phyloP scores from a whole-genome alignment of 2,797 vertebrate species.

The Fistularia commersonii region DNA sequence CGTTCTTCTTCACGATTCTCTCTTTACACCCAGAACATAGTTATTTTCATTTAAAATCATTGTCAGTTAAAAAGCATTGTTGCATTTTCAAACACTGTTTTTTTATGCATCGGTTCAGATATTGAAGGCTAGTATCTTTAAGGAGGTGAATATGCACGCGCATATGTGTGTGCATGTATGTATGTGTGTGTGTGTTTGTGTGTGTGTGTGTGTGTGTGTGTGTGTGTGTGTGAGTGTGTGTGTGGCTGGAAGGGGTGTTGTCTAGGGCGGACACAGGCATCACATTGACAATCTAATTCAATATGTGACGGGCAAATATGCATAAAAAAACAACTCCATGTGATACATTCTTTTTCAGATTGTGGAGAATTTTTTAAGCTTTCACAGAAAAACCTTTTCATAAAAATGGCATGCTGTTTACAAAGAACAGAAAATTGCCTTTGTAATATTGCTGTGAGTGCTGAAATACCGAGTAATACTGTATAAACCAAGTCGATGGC shows the following conservation, averaged over 20 bases:
- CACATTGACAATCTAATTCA: conserved; percentile 46
- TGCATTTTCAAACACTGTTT: conserved; percentile 21
- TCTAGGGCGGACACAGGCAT: conserved; percentile 67
- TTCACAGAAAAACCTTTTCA: conserved; percentile 16
- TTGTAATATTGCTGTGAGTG: conserved; percentile 26
- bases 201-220: conserved; percentile 20
- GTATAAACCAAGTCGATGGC: conserved; percentile 25
- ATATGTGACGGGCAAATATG: conserved; percentile 34
- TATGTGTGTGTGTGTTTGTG: conserved; percentile 2
- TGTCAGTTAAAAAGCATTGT: conserved; percentile 43
- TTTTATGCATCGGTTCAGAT: conserved; percentile 38
- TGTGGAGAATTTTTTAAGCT: conserved; percentile 6
- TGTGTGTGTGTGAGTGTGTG: conserved; percentile 12
- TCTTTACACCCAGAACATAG: conserved; percentile 28
- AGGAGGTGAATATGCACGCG: conserved; percentile 25
- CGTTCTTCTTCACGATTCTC: conserved; percentile 42
- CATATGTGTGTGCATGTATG: neutral
- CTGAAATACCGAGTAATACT: conserved; percentile 44
- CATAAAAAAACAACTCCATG: conserved; percentile 39
- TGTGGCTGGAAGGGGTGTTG: neutral
- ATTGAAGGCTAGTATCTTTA: conserved; percentile 48
- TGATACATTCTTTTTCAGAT: conserved; percentile 29
- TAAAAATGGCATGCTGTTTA: conserved; percentile 14
- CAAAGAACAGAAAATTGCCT: conserved; percentile 12
- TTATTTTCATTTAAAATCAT: conserved; percentile 14